Evolutionary conservation across 2,113 vertebrate genomes (phyloP).

Genomic region (Aptenodytes forsteri): DNA sequence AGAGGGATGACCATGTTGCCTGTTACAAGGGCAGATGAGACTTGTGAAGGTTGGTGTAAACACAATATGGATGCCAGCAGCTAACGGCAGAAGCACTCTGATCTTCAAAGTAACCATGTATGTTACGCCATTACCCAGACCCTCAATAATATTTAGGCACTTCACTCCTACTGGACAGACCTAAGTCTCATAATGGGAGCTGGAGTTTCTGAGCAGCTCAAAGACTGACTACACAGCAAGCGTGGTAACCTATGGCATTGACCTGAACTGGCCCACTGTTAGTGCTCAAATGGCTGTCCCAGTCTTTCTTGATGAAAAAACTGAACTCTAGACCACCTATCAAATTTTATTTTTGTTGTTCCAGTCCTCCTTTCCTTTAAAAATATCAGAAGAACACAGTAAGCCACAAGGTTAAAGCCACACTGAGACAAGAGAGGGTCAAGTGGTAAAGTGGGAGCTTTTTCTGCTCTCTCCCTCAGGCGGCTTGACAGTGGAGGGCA

Average conservation of each 20-base stretch:
- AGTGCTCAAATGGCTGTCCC: not conserved
- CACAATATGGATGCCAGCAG: not conserved
- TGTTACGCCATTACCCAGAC: not conserved
- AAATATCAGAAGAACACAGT: not conserved
- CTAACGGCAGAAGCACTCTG: not conserved
- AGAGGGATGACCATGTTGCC: not conserved
- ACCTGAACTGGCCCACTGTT: not conserved
- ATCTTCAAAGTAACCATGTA: not conserved
- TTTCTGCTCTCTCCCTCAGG: not conserved
- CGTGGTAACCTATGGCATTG: rapidly evolving
- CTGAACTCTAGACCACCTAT: not conserved
- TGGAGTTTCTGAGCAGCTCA: not conserved
- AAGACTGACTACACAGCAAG: not conserved
- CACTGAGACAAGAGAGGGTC: not conserved
- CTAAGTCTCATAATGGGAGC: not conserved
- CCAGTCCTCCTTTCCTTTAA: not conserved
- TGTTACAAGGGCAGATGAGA: not conserved
- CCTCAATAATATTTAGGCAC: not conserved
- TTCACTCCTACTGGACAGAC: not conserved
- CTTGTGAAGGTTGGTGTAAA: not conserved
- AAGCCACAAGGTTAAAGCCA: not conserved
- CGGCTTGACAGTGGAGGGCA: not conserved
- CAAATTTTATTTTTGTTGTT: not conserved
- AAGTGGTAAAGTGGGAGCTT: not conserved
- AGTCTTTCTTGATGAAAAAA: not conserved